Percentiles rank a stretch among this genome's conserved stretches.
Conservation (phyloP, 2,888 invertebrate genomes). For the Dermolepida albohirtum region DNA sequence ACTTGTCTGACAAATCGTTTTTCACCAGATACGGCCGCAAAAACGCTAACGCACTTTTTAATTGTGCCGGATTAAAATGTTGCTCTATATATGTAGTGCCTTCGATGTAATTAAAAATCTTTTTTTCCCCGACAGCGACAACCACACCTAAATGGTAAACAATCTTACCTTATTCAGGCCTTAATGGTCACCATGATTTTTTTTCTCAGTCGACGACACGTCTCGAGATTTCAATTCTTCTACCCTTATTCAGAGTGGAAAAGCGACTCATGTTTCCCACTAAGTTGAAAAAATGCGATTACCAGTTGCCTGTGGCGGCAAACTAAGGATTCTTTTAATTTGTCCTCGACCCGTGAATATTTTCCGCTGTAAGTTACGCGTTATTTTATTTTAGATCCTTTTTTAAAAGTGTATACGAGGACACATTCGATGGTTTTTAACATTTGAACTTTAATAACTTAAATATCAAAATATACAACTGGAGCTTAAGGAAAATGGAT, state of each 20-base stretch:
- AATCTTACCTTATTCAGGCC: conserved; percentile 44
- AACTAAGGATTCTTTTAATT: conserved; percentile 50
- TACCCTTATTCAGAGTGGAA: conserved; percentile 41
- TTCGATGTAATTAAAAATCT: conserved; percentile 44
- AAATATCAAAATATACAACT: too few relatives aligned
- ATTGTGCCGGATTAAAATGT: conserved; percentile 44
- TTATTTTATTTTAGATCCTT: neutral
- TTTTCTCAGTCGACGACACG: conserved; percentile 33
- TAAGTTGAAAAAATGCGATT: conserved; percentile 45
- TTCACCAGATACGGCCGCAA: conserved; percentile 36
- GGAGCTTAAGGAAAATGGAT: too few relatives aligned
- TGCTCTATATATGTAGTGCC: conserved; percentile 44
- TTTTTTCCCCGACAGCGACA: conserved; percentile 34
- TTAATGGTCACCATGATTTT: conserved; percentile 39
- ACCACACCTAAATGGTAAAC: conserved; percentile 39
- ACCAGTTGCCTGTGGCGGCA: conserved; percentile 29
- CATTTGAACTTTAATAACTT: too few relatives aligned
- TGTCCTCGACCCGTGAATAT: conserved; percentile 50
- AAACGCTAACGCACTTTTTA: conserved; percentile 33
- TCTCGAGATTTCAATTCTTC: conserved; percentile 39
- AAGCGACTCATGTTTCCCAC: conserved; percentile 42
- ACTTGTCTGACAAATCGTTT: conserved; percentile 42
- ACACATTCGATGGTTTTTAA: too few relatives aligned
- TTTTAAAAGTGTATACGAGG: conserved; percentile 1
- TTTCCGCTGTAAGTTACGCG: conserved; percentile 17